Evolutionary conservation across 2,113 vertebrate genomes (phyloP), one percentile per base, ranked within the genome.

Genomic region (Podarcis muralis): DNA sequence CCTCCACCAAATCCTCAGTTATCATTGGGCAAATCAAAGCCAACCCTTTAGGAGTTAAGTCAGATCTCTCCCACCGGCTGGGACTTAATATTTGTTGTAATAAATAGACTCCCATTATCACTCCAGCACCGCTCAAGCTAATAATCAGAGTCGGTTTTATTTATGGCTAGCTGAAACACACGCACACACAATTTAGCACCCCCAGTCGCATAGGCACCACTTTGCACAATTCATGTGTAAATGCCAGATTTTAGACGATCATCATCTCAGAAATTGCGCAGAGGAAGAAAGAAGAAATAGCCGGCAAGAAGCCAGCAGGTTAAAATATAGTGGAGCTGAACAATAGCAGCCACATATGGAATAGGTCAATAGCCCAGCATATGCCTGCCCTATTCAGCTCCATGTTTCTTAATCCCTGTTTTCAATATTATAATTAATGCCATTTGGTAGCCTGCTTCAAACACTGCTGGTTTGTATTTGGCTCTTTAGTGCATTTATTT

Each of bases 161-260:
- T 86, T 30, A 27, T 84, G 22, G 71, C 1, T 2, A 89, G 4
- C 6, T 65, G 90, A 69, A 48, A 78, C 32, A 85, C 23, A 0
- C 0, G 90, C 72, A 30, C 1, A 1, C 48, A 53, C 48, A 53
- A 5, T 48, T 93, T 40, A 88, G 86, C 12, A 68, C 74, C 40
- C 59, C 35, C 27, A 95, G 88, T 92, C 89, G 75, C 62, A 48
- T 40, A 35, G 83, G 20, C 89, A 91, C 65, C 71, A 40, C 75
- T 88, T 65, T 85, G 62, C 69, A 81, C 88, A 75, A 91, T 94
- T 96, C 91, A 93, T 91, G 88, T 93, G 88, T 81, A 96, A 95
- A 96, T 94, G 83, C 71, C 69, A 77, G 57, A 68, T 90, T 92
- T 90, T 76, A 92, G 88, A 90, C 75, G 90, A 87, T 66, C 71